phyloP scores from a whole-genome alignment of 2,113 vertebrate species.

The Tupaia chinensis region DNA sequence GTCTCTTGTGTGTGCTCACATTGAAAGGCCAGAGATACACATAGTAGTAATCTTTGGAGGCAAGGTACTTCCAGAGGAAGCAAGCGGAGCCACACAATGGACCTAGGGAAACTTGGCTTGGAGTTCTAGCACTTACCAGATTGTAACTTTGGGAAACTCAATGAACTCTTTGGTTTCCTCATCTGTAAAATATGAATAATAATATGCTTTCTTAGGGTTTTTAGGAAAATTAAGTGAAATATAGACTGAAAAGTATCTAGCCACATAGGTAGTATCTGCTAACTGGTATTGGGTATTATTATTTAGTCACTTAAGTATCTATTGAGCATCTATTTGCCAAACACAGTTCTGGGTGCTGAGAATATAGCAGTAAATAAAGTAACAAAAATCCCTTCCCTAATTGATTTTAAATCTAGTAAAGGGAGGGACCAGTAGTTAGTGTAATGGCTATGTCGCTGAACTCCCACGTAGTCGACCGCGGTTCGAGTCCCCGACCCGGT shows the following conservation, averaged over 20 bases:
- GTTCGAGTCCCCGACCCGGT: too few relatives aligned
- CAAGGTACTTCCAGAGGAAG: neutral
- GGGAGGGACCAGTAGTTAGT: neutral
- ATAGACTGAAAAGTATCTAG: neutral
- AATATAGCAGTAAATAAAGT: conserved; percentile 21
- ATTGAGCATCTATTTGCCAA: neutral
- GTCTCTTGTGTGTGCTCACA: neutral
- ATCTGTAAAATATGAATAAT: conserved; percentile 26
- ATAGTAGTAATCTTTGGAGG: neutral
- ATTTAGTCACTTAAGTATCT: conserved; percentile 49
- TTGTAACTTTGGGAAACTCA: conserved; percentile 27
- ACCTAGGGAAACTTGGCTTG: neutral
- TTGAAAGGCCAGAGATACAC: neutral
- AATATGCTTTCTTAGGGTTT: neutral
- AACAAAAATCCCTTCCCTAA: neutral
- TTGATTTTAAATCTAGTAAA: neutral
- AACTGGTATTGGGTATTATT: neutral
- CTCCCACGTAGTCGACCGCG: too few relatives aligned
- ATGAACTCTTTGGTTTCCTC: conserved; percentile 1
- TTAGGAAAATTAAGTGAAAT: conserved; percentile 2
- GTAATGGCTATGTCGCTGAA: too few relatives aligned
- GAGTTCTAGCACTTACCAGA: neutral
- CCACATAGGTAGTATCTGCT: neutral
- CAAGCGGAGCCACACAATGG: neutral
- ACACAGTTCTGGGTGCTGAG: neutral